Conservation (phyloP, 2,113 vertebrate genomes). For the Erpornis zantholeuca region DNA sequence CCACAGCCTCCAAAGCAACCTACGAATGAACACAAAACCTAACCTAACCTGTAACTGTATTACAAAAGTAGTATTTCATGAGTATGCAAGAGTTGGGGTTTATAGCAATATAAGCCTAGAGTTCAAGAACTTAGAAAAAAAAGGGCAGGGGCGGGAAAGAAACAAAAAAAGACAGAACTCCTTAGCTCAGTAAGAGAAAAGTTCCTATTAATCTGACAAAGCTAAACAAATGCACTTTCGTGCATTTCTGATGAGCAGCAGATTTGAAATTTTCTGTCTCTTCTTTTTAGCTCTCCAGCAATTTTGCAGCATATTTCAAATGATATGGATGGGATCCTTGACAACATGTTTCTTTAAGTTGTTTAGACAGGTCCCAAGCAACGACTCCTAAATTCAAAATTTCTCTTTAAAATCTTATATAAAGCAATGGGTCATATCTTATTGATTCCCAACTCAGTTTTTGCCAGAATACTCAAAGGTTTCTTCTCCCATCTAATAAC, state of each 20-base stretch:
- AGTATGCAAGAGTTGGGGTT: neutral
- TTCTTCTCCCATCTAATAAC: neutral
- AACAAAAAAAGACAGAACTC: neutral
- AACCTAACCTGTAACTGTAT: neutral
- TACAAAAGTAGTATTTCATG: neutral
- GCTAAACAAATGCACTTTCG: neutral
- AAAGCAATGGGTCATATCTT: neutral
- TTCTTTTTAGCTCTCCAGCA: neutral
- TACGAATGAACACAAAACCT: neutral
- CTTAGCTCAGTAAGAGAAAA: neutral
- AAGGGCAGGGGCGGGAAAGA: rapidly evolving
- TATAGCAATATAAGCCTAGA: neutral
- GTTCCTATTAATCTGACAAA: neutral
- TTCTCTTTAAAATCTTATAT: neutral
- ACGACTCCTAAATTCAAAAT: neutral
- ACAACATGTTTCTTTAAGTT: neutral
- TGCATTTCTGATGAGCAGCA: neutral
- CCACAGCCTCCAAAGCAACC: neutral
- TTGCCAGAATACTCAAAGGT: neutral
- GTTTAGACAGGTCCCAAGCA: neutral
- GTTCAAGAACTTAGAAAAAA: neutral
- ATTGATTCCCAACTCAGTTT: neutral
- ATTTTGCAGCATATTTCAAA: neutral
- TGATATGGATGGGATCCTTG: neutral
- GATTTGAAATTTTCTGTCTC: neutral